Evolutionary conservation across 2,113 vertebrate genomes (phyloP).

Genomic region (Thunnus maccoyii): DNA sequence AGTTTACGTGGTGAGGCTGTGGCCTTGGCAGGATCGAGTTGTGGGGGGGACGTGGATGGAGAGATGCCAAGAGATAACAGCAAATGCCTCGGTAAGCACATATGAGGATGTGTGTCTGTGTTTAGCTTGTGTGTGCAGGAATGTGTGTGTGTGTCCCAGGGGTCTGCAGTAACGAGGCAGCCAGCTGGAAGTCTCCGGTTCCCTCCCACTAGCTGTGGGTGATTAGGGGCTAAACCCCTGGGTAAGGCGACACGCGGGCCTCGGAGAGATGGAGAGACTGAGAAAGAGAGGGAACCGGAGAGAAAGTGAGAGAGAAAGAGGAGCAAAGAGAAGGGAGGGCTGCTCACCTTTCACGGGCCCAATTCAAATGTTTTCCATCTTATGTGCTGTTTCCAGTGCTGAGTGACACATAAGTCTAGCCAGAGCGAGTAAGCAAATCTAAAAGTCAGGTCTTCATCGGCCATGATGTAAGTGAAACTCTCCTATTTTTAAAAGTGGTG

Average conservation of each 20-base stretch:
- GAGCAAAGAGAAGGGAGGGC: conserved; percentile 44
- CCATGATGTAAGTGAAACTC: conserved; percentile 18
- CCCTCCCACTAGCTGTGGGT: conserved; percentile 75
- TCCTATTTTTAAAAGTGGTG: conserved; percentile 52
- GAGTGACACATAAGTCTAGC: conserved; percentile 53
- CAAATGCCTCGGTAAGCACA: conserved; percentile 75
- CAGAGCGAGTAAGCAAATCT: conserved; percentile 34
- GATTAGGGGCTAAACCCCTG: conserved; percentile 79
- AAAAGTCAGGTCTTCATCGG: conserved; percentile 25
- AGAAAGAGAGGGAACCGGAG: not conserved
- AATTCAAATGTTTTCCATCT: conserved; percentile 76
- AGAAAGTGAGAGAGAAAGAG: not conserved
- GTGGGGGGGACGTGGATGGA: conserved; percentile 62
- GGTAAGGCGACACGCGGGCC: conserved; percentile 74
- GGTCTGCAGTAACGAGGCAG: conserved; percentile 78
- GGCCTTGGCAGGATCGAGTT: conserved; percentile 71
- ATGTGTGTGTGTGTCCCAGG: conserved; percentile 66
- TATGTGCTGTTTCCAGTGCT: conserved; percentile 63
- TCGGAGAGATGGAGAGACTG: conserved; percentile 28
- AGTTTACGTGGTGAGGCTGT: conserved; percentile 59
- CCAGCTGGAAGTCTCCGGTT: conserved; percentile 81
- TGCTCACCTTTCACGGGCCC: conserved; percentile 72
- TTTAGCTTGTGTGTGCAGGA: conserved; percentile 66
- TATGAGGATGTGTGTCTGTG: conserved; percentile 68
- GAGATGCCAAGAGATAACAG: conserved; percentile 81